Base-by-base conservation (phyloP, 2,888 invertebrate species). In the Drosophila merina region DNA sequence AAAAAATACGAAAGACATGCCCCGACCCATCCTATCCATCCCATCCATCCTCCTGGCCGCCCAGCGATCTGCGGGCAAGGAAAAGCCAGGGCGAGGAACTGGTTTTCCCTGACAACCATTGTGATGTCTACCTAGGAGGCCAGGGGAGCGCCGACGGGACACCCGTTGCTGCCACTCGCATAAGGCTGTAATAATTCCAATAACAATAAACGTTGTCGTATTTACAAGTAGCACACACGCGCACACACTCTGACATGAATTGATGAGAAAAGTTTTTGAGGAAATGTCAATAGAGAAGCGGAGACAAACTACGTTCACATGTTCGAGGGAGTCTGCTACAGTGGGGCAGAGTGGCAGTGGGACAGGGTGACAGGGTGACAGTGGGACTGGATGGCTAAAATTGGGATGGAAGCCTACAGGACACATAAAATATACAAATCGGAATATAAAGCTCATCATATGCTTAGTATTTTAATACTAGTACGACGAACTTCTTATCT, bases 211-310 rank as follows among this genome's bases (percentile, higher is more conserved):
- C 84, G 84, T 80, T 82, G 83, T 79, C 83, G 86, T 87, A 84
- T 87, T 86, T 87, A 78, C 83, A 77, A 77, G 79, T 77, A 77
- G 59, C 50, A 59, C 42, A 57, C 47, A 57, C 14, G 49, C 67
- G 44, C 60, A 55, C 49, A 63, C 76, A 85, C 78, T 56, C 71
- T 73, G 88, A 76, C 77, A 64, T 78, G 80, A 83, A 85, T 85
- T 86, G 84, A 84, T 84, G 84, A 87, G 87, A 87, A 87, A 86
- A 85, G 77, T 87, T 87, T 81, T 87, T 86, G 86, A 87, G 88
- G 88, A 87, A 85, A 87, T 87, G 84, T 85, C 84, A 85, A 85
- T 85, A 87, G 86, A 79, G 77, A 55, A 76, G 77, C 79, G 64
- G 79, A 81, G 82, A 86, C 78, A 83, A 86, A 86, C 79, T 83